Conservation (phyloP, 1,140 invertebrate genomes). For the Scaptomyza graminum region DNA sequence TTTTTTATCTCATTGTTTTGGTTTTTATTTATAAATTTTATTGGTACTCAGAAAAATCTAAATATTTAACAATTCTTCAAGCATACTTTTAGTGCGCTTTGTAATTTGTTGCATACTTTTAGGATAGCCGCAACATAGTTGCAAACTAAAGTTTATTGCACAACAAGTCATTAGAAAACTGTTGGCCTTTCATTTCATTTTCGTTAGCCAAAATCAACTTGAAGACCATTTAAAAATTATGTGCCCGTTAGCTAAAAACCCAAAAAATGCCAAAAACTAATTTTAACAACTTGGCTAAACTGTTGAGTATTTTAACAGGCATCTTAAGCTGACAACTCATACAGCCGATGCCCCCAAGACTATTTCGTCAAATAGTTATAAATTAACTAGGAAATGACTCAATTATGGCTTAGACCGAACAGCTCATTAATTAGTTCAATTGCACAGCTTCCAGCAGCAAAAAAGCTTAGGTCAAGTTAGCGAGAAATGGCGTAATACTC, state of each 20-base stretch:
- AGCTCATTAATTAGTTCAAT: constrained; percentile 38
- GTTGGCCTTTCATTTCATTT: constrained; percentile 6
- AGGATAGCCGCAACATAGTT: constrained; percentile 5
- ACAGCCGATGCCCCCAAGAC: constrained; percentile 21
- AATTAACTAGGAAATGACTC: constrained; percentile 57
- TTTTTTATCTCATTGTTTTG: too few relatives aligned
- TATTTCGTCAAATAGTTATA: constrained; percentile 59
- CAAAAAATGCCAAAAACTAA: constrained; percentile 6
- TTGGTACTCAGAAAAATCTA: too few relatives aligned
- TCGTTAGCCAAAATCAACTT: neutral
- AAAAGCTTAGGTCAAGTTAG: constrained; percentile 43
- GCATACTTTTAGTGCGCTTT: constrained; percentile 26
- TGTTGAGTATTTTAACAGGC: constrained; percentile 15
- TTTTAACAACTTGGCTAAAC: constrained; percentile 15
- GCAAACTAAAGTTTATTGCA: neutral
- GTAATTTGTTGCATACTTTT: constrained; percentile 13
- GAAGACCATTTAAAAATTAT: constrained; percentile 24
- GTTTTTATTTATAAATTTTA: too few relatives aligned
- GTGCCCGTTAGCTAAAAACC: neutral
- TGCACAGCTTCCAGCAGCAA: constrained; percentile 31
- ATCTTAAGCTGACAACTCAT: neutral
- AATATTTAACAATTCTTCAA: neutral
- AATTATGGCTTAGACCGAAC: constrained; percentile 29
- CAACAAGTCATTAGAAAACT: neutral
- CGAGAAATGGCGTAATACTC: constrained; percentile 58